phyloP scores from a whole-genome alignment of 2,113 vertebrate genomes.

The Nesoenas mayeri region DNA sequence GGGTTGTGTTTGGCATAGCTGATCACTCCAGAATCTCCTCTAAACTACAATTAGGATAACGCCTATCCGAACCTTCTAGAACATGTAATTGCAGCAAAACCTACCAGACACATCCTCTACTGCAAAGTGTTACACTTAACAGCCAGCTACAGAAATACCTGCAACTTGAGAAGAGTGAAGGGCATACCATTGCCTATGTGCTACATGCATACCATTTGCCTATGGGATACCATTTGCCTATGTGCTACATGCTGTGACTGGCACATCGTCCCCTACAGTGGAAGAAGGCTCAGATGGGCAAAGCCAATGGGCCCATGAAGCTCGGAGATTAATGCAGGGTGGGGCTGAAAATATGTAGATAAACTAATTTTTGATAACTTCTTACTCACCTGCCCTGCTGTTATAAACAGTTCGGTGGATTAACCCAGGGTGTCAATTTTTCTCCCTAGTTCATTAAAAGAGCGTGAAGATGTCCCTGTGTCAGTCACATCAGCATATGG shows the following conservation, averaged over 20 bases:
- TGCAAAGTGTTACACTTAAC: not conserved
- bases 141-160: not conserved
- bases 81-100: not conserved
- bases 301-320: not conserved
- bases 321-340: not conserved
- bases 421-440: not conserved
- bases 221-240: not conserved
- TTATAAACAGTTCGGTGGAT: not conserved
- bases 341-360: not conserved
- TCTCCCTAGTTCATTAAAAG: not conserved
- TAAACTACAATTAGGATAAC: not conserved
- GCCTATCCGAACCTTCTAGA: not conserved
- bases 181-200: not conserved
- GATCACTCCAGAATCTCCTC: not conserved
- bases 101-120: not conserved
- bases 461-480: not conserved
- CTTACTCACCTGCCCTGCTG: no score
- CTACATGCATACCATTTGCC: not conserved
- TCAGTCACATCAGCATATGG: not conserved
- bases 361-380: no score
- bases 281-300: not conserved
- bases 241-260: not conserved
- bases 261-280: not conserved
- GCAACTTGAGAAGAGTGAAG: not conserved
- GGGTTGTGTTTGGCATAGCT: not conserved